A percentile compares a stretch with the other conserved stretches of the same genome.
Evolutionary conservation across 2,797 vertebrate genomes (phyloP).

Genomic region (Delichon dasypus): DNA sequence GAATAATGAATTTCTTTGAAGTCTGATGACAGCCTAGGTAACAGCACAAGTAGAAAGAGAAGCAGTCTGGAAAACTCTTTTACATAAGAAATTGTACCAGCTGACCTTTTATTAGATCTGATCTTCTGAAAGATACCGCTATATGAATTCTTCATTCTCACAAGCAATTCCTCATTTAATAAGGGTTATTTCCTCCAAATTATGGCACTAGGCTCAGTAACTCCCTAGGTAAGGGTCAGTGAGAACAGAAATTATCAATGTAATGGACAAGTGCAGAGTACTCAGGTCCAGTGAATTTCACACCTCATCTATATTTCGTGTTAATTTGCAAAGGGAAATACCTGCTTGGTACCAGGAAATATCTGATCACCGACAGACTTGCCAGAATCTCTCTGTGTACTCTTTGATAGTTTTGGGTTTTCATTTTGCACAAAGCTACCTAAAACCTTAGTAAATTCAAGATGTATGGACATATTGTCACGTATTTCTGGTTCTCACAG

Average conservation of each 20-base stretch:
- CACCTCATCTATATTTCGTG: neutral
- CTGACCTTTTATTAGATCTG: conserved; percentile 6
- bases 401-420: neutral
- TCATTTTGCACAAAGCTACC: neutral
- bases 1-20: neutral
- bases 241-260: neutral
- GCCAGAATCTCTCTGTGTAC: neutral
- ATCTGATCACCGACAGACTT: neutral
- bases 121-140: neutral
- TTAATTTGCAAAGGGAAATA: neutral
- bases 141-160: neutral
- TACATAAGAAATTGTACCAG: neutral
- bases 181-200: neutral
- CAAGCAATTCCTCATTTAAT: neutral
- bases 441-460: neutral
- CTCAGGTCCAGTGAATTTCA: neutral
- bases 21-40: neutral
- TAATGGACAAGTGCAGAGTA: neutral
- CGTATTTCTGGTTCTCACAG: neutral
- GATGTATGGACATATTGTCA: neutral
- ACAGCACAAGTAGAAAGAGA: neutral
- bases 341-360: neutral
- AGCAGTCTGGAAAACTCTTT: conserved; percentile 4
- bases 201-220: neutral
- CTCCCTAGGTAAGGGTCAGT: neutral